Evolutionary conservation across 2,797 vertebrate genomes (phyloP).

Genomic region (Etheostoma perlongum): DNA sequence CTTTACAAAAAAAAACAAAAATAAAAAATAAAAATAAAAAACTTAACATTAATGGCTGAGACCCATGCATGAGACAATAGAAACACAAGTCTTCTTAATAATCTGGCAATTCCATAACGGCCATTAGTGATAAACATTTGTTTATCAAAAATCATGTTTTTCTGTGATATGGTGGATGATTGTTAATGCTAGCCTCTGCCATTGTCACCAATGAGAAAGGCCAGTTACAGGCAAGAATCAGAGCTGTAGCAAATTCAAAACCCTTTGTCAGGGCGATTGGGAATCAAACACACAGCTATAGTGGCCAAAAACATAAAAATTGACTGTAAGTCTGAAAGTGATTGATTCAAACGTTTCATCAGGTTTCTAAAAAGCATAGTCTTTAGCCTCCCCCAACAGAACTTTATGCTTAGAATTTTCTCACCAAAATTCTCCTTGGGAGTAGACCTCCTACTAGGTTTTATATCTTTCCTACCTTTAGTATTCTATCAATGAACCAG

Average conservation of each 20-base stretch:
- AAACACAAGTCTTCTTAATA: neutral
- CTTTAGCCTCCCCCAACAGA: neutral
- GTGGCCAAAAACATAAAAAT: conserved; percentile 7
- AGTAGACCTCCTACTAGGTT: conserved; percentile 3
- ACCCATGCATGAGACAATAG: neutral
- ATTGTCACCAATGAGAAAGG: conserved; percentile 3
- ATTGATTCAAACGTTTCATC: conserved; percentile 23
- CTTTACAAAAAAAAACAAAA: neutral
- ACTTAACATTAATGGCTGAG: neutral
- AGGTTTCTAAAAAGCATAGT: neutral
- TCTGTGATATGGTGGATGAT: neutral
- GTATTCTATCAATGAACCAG: conserved; percentile 8
- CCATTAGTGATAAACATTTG: neutral
- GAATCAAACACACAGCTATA: neutral
- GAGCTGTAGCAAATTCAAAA: neutral
- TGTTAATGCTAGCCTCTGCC: conserved; percentile 12
- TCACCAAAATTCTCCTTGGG: neutral
- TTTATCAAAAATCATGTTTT: conserved; percentile 1
- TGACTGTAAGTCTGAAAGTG: neutral
- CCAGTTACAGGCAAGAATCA: neutral
- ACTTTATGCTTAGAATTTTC: conserved; percentile 10
- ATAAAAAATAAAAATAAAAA: neutral
- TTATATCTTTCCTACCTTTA: neutral
- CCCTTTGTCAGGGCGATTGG: neutral
- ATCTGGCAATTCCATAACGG: neutral